These are phyloP conservation scores for Laspeyria flexula DNA, from an alignment of 2,888 invertebrate genomes.

Conservation along the genomic window DNA sequence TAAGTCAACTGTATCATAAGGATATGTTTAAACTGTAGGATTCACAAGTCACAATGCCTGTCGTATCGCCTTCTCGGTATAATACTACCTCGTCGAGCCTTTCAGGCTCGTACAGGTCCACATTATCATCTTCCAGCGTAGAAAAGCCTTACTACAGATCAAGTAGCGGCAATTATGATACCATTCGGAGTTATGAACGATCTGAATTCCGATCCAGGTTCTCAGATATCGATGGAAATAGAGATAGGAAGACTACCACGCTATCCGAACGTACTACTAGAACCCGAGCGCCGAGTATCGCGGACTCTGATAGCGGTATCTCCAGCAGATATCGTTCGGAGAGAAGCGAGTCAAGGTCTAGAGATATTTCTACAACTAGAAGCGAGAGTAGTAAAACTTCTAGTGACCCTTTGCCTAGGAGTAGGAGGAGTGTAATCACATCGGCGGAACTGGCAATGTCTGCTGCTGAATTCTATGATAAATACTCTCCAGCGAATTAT, in stretches of 20 bases:
- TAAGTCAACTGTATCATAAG: constrained; percentile 35
- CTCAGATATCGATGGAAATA: constrained; percentile 73
- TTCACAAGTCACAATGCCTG: constrained; percentile 78
- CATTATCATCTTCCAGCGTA: constrained; percentile 76
- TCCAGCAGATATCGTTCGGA: constrained; percentile 72
- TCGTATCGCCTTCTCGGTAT: constrained; percentile 85
- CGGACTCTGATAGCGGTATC: constrained; percentile 79
- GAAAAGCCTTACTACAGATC: constrained; percentile 85
- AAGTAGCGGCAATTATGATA: constrained; percentile 75
- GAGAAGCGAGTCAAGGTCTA: constrained; percentile 82
- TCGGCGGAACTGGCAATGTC: constrained; percentile 85
- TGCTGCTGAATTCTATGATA: constrained; percentile 89
- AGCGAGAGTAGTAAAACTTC: constrained; percentile 83
- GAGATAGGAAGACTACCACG: constrained; percentile 74
- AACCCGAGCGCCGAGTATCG: constrained; percentile 75
- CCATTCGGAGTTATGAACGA: constrained; percentile 58
- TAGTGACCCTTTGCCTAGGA: constrained; percentile 69
- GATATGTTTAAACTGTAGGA: constrained; percentile 29
- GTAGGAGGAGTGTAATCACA: constrained; percentile 73
- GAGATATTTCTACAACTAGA: constrained; percentile 83
- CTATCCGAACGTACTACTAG: constrained; percentile 68
- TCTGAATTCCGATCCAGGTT: constrained; percentile 74
- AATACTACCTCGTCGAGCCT: constrained; percentile 72
- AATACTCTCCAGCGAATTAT: constrained; percentile 91
- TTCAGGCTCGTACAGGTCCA: constrained; percentile 81